Percentiles rank a stretch among this genome's conserved stretches.
phyloP scores from a whole-genome alignment of 2,888 invertebrate genomes.

The Clistopyga incitator region DNA sequence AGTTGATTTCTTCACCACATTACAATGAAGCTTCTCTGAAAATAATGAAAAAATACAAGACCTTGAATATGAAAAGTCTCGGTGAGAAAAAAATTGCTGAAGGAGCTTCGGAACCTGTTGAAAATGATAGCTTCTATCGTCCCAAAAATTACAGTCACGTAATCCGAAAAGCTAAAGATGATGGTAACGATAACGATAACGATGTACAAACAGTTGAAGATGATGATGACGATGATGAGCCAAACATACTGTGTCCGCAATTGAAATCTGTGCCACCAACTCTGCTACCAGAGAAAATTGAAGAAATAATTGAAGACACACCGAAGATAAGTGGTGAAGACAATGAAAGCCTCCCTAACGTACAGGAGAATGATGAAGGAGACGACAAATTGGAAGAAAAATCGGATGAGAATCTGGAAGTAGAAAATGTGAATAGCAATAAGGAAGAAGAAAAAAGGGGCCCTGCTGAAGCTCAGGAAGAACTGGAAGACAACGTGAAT shows the following conservation, averaged over 20 bases:
- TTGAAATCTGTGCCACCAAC: background rate
- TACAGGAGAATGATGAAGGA: background rate
- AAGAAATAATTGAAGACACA: background rate
- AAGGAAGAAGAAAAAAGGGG: background rate
- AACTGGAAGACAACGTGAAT: background rate
- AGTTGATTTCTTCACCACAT: background rate
- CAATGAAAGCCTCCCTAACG: background rate
- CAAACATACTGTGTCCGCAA: conserved; percentile 30
- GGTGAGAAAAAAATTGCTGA: background rate
- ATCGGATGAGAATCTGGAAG: background rate
- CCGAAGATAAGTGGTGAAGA: background rate
- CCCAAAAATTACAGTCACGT: background rate
- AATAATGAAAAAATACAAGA: background rate
- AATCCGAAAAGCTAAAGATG: background rate
- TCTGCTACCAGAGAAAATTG: background rate
- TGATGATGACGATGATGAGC: conserved; percentile 42
- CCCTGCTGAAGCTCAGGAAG: background rate
- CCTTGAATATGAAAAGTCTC: background rate
- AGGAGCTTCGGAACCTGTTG: background rate
- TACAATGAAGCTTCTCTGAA: background rate
- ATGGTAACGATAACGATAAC: background rate
- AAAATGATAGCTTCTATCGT: background rate
- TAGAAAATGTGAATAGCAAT: background rate
- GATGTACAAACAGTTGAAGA: no score
- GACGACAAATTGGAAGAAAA: background rate